Conservation (phyloP, 2,113 vertebrate species). For the Danio rerio region GRCz12tu NC_133183.1:28067501-28068000, state of each 20-base stretch:
- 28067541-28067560: too few species aligned
- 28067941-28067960: slow-evolving; percentile 2
- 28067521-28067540: too few species aligned
- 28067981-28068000: not conserved
- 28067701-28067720: too few species aligned
- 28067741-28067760: not conserved
- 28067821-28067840: not conserved
- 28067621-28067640: too few species aligned
- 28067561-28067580: too few species aligned
- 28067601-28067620: too few species aligned
- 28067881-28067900: not conserved
- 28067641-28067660: too few species aligned
- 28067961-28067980: not conserved
- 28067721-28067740: too few species aligned
- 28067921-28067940: not conserved
- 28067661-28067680: too few species aligned
- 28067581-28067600: too few species aligned
- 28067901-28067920: not conserved
- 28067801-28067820: not conserved
- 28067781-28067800: not conserved
- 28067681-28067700: too few species aligned
- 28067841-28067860: not conserved
- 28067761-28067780: not conserved
- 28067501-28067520: too few species aligned
- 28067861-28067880: not conserved